Conservation (phyloP, 2,113 vertebrate genomes). For the Tupaia chinensis region DNA sequence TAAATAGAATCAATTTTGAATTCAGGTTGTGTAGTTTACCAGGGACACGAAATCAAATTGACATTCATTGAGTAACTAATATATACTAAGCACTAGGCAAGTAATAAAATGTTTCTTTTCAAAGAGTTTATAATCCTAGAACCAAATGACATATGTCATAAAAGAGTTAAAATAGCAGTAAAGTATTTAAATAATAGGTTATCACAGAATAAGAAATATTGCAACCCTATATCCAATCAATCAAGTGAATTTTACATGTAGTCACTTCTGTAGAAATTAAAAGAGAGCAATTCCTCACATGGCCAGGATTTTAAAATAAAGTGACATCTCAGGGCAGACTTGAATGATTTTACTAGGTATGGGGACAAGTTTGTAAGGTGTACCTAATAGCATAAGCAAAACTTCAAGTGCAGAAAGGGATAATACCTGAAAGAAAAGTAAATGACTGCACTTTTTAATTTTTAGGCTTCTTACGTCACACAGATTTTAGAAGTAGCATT, state of each 20-base stretch:
- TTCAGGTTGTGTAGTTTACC: not conserved
- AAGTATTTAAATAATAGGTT: constrained; percentile 2
- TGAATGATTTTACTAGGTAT: not conserved
- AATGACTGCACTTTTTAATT: not conserved
- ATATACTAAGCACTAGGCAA: not conserved
- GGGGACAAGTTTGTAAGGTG: not conserved
- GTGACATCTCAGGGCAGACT: not conserved
- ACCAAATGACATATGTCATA: not conserved
- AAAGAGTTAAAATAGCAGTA: constrained; percentile 27
- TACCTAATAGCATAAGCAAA: not conserved
- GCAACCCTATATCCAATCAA: not conserved
- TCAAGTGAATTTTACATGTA: not conserved
- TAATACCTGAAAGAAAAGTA: not conserved
- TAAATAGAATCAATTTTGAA: constrained; percentile 22
- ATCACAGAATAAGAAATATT: not conserved
- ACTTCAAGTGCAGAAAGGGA: not conserved
- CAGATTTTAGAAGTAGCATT: not conserved
- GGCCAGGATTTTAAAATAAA: not conserved
- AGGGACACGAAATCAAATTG: not conserved
- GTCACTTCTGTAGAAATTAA: not conserved
- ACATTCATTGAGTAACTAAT: not conserved
- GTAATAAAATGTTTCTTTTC: constrained; percentile 14
- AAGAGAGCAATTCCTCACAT: constrained; percentile 1
- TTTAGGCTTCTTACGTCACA: not conserved
- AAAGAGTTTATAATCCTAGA: constrained; percentile 25